Percentiles rank a stretch among this genome's conserved stretches.
These are phyloP conservation scores for Scylla paramamosain DNA, from an alignment of 1,140 invertebrate species.

Conservation along the genomic window DNA sequence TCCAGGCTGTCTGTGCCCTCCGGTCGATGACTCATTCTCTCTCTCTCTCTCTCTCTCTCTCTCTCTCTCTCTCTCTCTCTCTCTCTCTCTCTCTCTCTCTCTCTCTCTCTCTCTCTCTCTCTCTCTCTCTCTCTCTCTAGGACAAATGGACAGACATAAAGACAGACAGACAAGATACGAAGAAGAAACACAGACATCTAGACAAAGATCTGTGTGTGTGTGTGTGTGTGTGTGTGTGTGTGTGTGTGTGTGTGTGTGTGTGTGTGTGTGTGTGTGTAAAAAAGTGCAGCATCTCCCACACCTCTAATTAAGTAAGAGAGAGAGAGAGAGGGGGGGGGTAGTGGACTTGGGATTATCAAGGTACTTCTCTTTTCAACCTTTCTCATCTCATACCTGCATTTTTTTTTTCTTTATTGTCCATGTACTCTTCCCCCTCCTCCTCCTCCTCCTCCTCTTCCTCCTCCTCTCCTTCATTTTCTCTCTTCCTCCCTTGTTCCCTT, in stretches of 20 bases:
- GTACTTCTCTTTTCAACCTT: neutral
- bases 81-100: conserved; percentile 52
- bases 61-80: conserved; percentile 54
- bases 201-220: too few species aligned
- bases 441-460: neutral
- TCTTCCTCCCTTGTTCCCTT: neutral
- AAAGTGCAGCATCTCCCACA: too few species aligned
- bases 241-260: too few species aligned
- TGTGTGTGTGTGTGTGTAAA: too few species aligned
- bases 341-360: neutral
- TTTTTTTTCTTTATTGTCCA: neutral
- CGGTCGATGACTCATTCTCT: neutral
- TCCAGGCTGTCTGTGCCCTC: conserved; percentile 7
- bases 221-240: too few species aligned
- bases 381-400: neutral
- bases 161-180: too few species aligned
- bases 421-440: too few species aligned
- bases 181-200: too few species aligned
- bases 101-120: conserved; percentile 5
- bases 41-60: conserved; percentile 54
- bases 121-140: neutral
- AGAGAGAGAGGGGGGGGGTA: too few species aligned
- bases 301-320: too few species aligned
- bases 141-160: too few species aligned
- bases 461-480: neutral